Percentiles rank a stretch among this genome's conserved stretches.
Evolutionary conservation across 2,113 vertebrate genomes (phyloP).

Genomic region (Dipodomys merriami): DNA sequence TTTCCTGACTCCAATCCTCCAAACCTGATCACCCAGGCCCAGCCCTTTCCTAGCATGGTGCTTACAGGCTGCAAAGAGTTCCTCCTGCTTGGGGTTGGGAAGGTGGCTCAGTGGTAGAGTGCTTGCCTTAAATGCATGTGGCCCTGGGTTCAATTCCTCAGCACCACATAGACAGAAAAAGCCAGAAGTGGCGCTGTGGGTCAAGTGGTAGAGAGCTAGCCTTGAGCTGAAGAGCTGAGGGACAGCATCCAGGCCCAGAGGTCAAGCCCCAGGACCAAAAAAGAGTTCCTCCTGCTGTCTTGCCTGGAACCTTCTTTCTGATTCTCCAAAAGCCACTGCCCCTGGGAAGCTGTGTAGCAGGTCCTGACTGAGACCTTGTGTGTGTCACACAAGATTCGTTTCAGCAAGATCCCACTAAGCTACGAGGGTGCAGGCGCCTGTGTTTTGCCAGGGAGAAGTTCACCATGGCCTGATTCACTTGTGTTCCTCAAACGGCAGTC

Average conservation of each 20-base stretch:
- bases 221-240: too few relatives aligned
- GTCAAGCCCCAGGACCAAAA: too few relatives aligned
- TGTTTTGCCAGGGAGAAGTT: rapidly evolving
- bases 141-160: too few relatives aligned
- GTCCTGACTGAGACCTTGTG: too few relatives aligned
- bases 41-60: rapidly evolving
- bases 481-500: rapidly evolving
- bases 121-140: not conserved
- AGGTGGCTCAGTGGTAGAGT: too few relatives aligned
- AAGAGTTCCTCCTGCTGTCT: not conserved
- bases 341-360: not conserved
- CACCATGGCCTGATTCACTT: too few relatives aligned
- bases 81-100: not conserved
- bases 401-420: not conserved
- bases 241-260: too few relatives aligned
- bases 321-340: not conserved
- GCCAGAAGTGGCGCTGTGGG: too few relatives aligned
- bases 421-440: not conserved
- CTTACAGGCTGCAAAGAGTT: not conserved
- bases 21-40: too few relatives aligned
- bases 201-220: too few relatives aligned
- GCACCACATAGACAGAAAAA: too few relatives aligned
- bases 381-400: not conserved
- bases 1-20: too few relatives aligned
- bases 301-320: not conserved